phyloP scores from a whole-genome alignment of 2,888 invertebrate genomes.

The Amiota mariae region DNA sequence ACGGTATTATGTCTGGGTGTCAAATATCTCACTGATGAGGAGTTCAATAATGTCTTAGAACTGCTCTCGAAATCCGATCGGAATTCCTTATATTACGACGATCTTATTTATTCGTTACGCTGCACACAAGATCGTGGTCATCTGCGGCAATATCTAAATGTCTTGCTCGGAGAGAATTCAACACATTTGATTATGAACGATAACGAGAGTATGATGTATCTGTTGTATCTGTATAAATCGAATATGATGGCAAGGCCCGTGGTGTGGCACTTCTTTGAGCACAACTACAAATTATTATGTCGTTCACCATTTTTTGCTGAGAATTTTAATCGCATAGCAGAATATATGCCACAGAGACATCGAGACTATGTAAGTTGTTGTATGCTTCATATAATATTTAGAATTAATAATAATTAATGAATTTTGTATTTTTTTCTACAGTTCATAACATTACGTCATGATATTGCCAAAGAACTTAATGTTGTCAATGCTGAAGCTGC shows the following conservation, averaged over 20 bases:
- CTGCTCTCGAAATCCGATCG: constrained; percentile 48
- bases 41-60: constrained; percentile 58
- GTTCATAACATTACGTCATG: constrained; percentile 56
- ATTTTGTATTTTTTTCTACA: constrained; percentile 36
- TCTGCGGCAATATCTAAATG: constrained; percentile 58
- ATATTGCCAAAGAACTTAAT: constrained; percentile 49
- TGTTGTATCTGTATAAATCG: constrained; percentile 59
- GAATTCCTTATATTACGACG: constrained; percentile 54
- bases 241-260: constrained; percentile 59
- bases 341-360: constrained; percentile 54
- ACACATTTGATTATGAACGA: constrained; percentile 56
- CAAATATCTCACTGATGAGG: constrained; percentile 55
- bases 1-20: constrained; percentile 62
- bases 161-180: constrained; percentile 62
- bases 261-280: constrained; percentile 63
- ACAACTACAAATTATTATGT: constrained; percentile 60
- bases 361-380: constrained; percentile 49
- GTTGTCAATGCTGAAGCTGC: constrained; percentile 33
- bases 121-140: constrained; percentile 62
- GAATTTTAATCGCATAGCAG: constrained; percentile 62
- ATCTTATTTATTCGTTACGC: constrained; percentile 65
- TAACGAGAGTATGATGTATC: constrained; percentile 61
- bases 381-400: not conserved
- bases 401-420: too few species aligned
- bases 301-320: constrained; percentile 53